Evolutionary conservation across 1,140 invertebrate genomes (phyloP).

Genomic region (Prorops nasuta): DNA sequence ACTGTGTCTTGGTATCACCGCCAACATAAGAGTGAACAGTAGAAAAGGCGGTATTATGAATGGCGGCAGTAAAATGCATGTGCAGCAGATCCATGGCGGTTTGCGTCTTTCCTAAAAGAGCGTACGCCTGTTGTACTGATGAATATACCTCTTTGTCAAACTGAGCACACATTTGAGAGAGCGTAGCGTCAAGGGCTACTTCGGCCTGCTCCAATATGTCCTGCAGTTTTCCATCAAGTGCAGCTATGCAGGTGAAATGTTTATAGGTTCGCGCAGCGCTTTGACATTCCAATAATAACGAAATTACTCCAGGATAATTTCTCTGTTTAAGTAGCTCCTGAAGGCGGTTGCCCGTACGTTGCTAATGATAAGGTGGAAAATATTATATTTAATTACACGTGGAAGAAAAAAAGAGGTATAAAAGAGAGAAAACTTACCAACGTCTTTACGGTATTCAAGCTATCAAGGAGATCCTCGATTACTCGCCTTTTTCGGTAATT

Average conservation of each 20-base stretch:
- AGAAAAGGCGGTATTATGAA: slow-evolving; percentile 84
- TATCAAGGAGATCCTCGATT: slow-evolving; percentile 73
- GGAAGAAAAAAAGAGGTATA: neutral
- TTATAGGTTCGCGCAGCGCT: slow-evolving; percentile 77
- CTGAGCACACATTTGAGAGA: slow-evolving; percentile 73
- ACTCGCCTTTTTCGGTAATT: slow-evolving; percentile 85
- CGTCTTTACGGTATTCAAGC: slow-evolving; percentile 78
- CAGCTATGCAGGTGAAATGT: slow-evolving; percentile 83
- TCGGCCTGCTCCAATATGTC: slow-evolving; percentile 91
- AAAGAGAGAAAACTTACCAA: slow-evolving; percentile 59
- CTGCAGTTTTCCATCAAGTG: slow-evolving; percentile 82
- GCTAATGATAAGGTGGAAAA: too few species aligned
- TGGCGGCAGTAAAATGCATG: slow-evolving; percentile 92
- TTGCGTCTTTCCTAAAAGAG: slow-evolving; percentile 80
- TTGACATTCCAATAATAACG: slow-evolving; percentile 83
- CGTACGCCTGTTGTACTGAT: slow-evolving; percentile 84
- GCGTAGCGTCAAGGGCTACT: slow-evolving; percentile 83
- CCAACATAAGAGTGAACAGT: slow-evolving; percentile 72
- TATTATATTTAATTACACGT: neutral
- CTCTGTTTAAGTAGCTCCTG: slow-evolving; percentile 78
- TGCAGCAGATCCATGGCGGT: slow-evolving; percentile 91
- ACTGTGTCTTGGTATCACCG: slow-evolving; percentile 72
- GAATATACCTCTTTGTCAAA: slow-evolving; percentile 74
- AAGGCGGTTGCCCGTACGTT: slow-evolving; percentile 80
- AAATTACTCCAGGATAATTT: slow-evolving; percentile 87